A percentile compares a stretch with the other conserved stretches of the same genome.
Evolutionary conservation across 37 sponge, comb jelly and placozoan species (phyloP).

Genomic region (Ianthella basta): DNA sequence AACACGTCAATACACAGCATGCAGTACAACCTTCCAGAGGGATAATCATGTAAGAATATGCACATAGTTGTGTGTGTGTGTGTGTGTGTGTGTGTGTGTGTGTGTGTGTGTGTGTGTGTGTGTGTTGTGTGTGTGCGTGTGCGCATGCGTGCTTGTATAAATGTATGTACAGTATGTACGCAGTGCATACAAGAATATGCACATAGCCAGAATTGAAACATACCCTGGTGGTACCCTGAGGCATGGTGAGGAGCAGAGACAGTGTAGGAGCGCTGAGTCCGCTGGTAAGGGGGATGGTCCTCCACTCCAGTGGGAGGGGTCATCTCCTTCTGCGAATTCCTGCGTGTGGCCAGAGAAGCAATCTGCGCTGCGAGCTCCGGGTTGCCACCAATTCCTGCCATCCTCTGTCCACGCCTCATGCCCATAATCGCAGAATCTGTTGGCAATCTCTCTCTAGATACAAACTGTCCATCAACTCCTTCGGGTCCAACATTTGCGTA

Average conservation of each 20-base stretch:
- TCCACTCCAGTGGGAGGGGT: neutral
- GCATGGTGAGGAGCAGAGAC: neutral
- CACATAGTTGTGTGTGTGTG: too few relatives aligned
- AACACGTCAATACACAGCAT: too few relatives aligned
- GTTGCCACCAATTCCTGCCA: conserved; percentile 23
- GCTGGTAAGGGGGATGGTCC: neutral
- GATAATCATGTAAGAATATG: too few relatives aligned
- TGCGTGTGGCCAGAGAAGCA: conserved; percentile 64
- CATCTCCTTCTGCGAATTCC: neutral
- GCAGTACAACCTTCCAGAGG: too few relatives aligned
- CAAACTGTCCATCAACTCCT: neutral
- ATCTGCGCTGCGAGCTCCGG: conserved; percentile 63
- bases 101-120: conserved; percentile 15
- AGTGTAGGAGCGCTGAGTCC: conserved; percentile 12
- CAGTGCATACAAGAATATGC: too few relatives aligned
- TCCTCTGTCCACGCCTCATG: neutral
- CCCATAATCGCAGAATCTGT: neutral
- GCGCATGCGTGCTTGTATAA: neutral
- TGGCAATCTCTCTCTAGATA: neutral
- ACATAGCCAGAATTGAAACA: too few relatives aligned
- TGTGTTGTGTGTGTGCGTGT: neutral
- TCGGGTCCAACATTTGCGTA: neutral
- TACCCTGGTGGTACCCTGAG: neutral
- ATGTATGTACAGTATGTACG: neutral
- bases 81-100: neutral